phyloP scores from a whole-genome alignment of 2,797 vertebrate species.

The Lagorchestes hirsutus region DNA sequence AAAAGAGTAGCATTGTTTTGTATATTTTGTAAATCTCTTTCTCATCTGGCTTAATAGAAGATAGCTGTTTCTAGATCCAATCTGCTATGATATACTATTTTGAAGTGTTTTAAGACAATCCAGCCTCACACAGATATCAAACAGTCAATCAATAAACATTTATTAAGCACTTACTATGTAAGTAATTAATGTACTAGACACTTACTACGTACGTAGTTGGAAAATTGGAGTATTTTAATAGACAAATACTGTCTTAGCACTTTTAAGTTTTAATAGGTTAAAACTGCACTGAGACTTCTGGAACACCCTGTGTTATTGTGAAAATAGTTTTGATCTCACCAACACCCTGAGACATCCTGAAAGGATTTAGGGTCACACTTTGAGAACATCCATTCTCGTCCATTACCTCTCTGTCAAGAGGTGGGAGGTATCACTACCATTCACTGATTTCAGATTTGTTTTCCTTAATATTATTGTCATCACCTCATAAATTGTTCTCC shows the following conservation, averaged over 20 bases:
- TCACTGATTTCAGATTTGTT: not conserved
- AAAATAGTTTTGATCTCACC: not conserved
- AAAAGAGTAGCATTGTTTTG: not conserved
- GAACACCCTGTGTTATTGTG: not conserved
- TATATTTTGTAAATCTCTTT: not conserved
- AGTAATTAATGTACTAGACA: not conserved
- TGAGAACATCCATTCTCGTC: not conserved
- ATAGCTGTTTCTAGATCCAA: not conserved
- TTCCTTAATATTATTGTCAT: not conserved
- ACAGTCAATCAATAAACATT: not conserved
- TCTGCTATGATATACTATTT: not conserved
- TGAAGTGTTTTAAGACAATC: not conserved
- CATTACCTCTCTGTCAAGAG: not conserved
- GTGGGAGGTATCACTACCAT: not conserved
- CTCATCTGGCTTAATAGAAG: not conserved
- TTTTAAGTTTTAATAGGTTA: not conserved
- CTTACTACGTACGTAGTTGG: not conserved
- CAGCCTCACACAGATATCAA: not conserved
- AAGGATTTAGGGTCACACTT: not conserved
- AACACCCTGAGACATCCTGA: not conserved
- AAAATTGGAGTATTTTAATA: not conserved
- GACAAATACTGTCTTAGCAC: not conserved
- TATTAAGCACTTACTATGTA: not conserved
- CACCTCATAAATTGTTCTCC: constrained; percentile 2
- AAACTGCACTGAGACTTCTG: not conserved